These are phyloP conservation scores for Ceyx cyanopectus DNA, from an alignment of 2,113 vertebrate genomes.

Conservation along the genomic window DNA sequence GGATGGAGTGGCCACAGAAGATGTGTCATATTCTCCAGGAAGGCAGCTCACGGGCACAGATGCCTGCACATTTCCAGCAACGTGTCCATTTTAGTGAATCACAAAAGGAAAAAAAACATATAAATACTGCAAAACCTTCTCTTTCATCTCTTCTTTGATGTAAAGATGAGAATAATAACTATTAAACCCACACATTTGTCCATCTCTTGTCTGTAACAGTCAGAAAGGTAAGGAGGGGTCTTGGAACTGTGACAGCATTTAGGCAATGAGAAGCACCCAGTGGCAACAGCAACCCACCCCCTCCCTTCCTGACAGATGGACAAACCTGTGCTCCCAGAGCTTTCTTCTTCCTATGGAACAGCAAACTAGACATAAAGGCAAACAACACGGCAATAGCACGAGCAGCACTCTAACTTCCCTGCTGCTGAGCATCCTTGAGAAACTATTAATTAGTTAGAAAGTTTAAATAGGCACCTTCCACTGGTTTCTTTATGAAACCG, in stretches of 20 bases:
- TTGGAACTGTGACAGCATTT: background rate
- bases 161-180: background rate
- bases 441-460: conserved; percentile 63
- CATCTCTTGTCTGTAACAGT: background rate
- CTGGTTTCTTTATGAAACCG: background rate
- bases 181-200: background rate
- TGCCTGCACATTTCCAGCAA: background rate
- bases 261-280: background rate
- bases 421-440: conserved; percentile 44
- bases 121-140: background rate
- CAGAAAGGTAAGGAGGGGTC: background rate
- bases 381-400: background rate
- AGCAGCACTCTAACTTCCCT: background rate
- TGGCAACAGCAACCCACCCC: background rate
- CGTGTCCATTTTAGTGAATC: background rate
- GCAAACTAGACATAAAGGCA: background rate
- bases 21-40: background rate
- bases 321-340: background rate
- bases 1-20: background rate
- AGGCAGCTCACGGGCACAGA: background rate
- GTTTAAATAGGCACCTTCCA: conserved; percentile 45
- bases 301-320: background rate
- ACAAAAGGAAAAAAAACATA: background rate
- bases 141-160: background rate
- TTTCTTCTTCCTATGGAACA: background rate